Base-by-base conservation (phyloP, 2,797 vertebrate species). In the Poeciliopsis turneri region DNA sequence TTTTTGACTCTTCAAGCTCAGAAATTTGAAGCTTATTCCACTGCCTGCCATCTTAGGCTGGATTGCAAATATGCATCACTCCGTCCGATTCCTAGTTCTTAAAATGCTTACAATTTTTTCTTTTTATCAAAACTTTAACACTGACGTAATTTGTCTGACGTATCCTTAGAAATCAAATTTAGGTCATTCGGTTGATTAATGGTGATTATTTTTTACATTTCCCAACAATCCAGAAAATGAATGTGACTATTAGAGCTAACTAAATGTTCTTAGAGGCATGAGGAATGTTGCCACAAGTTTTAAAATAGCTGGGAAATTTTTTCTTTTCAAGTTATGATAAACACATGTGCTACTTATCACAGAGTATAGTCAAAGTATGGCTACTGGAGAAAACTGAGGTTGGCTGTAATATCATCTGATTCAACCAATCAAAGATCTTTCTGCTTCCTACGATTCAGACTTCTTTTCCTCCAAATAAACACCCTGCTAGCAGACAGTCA, bases 381-480 rank as follows among this genome's bases (percentile, higher is more conserved):
- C 77, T 59, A 71, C 25, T 30, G 74, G 71, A 23, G 78, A 59
- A 74, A 81, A 68, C 39, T 57, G 71, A 76, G 80, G 75, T 81
- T 82, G 76, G 80, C 86, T 68, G 84, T 79, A 89, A 81, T 87
- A 86, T 86, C 82, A 88, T 88, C 83, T 83, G 82, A 81, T 84
- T 74, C 36, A 82, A 86, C 80, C 84, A 69, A 80, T 81, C 74
- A 82, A 68, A 74, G 55, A 25, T 36, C 61, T 71, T 5, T 49
- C 68, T 77, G 33, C 51, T 80, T 81, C 71, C 66, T 72, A 2
- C 1, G 43, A 73, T 61, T 73, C 66, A 59, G 61, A 73, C 8
- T 79, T 72, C 55, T 70, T 53, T 82, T 79, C 64, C 18, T 18
- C 39, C n/a, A 59, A 25, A 59, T 55, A 49, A 41, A 41, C 36